These are phyloP conservation scores for Meiosimyza decipiens DNA, from an alignment of 2,888 invertebrate genomes.

Conservation along the genomic window DNA sequence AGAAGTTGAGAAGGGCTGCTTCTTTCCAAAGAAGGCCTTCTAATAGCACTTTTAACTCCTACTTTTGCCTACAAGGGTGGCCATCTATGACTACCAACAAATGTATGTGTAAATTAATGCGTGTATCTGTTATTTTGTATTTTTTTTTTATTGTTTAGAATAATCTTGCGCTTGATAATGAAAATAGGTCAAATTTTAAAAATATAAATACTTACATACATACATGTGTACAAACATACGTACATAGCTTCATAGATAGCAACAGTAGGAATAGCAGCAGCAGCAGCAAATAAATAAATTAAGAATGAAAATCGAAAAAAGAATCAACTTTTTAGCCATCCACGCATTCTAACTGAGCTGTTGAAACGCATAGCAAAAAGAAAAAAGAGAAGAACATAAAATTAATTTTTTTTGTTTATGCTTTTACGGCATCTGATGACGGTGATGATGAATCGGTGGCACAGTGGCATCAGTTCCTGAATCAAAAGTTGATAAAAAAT, in stretches of 20 bases:
- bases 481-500: too few species aligned
- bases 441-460: slow-evolving; percentile 20
- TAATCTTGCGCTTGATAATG: slow-evolving; percentile 67
- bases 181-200: slow-evolving; percentile 67
- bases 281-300: slow-evolving; percentile 12
- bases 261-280: slow-evolving; percentile 10
- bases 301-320: not conserved
- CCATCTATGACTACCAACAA: not conserved
- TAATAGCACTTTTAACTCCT: too few species aligned
- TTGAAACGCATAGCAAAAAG: slow-evolving; percentile 18
- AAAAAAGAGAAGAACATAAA: not conserved
- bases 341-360: slow-evolving; percentile 35
- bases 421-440: slow-evolving; percentile 3
- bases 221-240: slow-evolving; percentile 14
- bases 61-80: not conserved
- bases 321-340: slow-evolving; percentile 17
- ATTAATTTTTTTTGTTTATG: not conserved
- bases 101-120: slow-evolving; percentile 1
- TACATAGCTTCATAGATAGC: slow-evolving; percentile 11
- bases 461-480: not conserved
- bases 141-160: slow-evolving; percentile 62
- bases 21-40: too few species aligned
- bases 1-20: too few species aligned
- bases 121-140: slow-evolving; percentile 36
- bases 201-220: slow-evolving; percentile 49